Evolutionary conservation across 2,797 vertebrate species (phyloP), one percentile per base, ranked within the genome.

Genomic region (Eulemur coronatus): DNA sequence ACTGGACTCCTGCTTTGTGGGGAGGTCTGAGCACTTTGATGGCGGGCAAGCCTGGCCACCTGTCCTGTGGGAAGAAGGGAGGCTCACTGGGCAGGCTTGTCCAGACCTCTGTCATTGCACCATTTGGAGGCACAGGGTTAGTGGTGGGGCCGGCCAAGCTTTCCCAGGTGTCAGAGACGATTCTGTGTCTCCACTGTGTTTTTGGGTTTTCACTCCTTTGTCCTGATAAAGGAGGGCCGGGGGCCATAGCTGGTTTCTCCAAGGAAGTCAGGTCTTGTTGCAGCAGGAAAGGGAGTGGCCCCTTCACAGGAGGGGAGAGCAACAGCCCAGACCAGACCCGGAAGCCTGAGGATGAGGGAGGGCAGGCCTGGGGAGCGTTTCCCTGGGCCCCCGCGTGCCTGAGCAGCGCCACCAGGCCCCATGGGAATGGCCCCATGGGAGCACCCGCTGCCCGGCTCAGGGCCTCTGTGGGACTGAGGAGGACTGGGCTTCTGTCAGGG

Each of bases 131-230:
- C 3, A 50, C 35, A 35, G 59, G 46, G 63, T 46, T 61, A 69
- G 33, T 14, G 30, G 38, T 22, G 38, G 28, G 33, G 24, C 7
- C 0, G 50, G 41, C 79, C 11, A 12, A 26, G 35, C 26, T 67
- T 9, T 35, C 63, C n/a, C 17, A 9, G 63, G 63, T 33, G 33
- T 18, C 55, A 4, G 63, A n/a, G 4, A 1, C 0, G 0, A 18
- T 22, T 72, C 59, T 57, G 38, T 5, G 52, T 33, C 14, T 38
- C 52, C 8, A 22, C n/a, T 4, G 0, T 8, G 46, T 75, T 73
- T 75, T 90, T 7, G 1, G 3, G 30, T 30, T 65, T 78, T 73
- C 14, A 0, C 38, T 69, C 50, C 73, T 75, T 76, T 61, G 11
- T 85, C 55, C n/a, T 43, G n/a, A 10, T 84, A 28, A 38, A 84